Conservation (phyloP, 2,113 vertebrate species). For the Taxidea taxus region DNA sequence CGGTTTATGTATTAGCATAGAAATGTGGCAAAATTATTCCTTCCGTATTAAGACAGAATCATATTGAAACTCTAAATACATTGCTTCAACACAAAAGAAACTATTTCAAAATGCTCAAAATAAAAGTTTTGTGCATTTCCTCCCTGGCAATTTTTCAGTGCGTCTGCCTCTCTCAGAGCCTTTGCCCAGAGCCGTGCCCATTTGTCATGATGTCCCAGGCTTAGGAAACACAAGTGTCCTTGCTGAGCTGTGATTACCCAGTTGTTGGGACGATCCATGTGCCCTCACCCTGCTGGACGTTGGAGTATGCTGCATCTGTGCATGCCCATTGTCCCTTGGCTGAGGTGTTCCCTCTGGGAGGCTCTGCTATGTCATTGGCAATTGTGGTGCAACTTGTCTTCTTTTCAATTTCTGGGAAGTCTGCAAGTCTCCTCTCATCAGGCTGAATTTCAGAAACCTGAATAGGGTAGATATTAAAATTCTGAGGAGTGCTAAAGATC, state of each 20-base stretch:
- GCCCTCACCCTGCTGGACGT: not conserved
- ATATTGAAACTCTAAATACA: not conserved
- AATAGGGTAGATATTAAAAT: not conserved
- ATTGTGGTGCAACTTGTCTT: not conserved
- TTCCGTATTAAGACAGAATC: not conserved
- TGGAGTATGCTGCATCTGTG: too few species aligned
- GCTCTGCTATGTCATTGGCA: accelerated
- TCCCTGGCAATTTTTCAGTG: not conserved
- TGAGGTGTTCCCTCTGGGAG: not conserved
- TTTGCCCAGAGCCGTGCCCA: too few species aligned
- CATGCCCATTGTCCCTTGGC: not conserved
- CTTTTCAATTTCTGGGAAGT: not conserved
- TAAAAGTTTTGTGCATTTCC: not conserved
- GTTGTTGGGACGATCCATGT: not conserved
- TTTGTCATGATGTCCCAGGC: not conserved
- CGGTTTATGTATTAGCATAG: not conserved
- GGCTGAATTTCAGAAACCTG: not conserved
- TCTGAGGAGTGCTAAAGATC: not conserved
- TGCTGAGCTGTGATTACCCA: not conserved
- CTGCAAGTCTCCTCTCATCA: not conserved
- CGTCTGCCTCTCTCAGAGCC: not conserved
- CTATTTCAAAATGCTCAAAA: not conserved
- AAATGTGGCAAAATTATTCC: not conserved
- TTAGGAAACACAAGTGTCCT: not conserved
- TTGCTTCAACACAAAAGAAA: not conserved